Base-by-base conservation (phyloP, 2,113 vertebrate species). In the Zeus faber region DNA sequence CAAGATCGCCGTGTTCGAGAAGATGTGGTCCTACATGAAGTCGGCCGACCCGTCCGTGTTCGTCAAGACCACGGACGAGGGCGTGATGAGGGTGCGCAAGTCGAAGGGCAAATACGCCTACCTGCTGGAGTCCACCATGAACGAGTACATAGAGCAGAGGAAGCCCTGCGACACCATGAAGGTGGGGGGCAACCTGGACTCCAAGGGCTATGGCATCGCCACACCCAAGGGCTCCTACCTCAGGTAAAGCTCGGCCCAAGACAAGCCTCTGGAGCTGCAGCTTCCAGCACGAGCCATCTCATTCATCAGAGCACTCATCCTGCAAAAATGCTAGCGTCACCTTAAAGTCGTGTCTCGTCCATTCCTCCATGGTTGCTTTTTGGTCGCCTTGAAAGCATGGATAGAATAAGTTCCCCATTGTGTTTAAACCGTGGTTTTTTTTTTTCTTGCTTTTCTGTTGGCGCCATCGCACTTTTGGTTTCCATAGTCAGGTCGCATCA, bases 21-120 rank as follows among this genome's bases (percentile, higher is more conserved):
- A 99, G 89, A 99, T 99, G 95, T 99, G 97, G 97, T 98, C 97
- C 0, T 99, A 99, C 82, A 99, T 99, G 97, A 98, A 97, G 81
- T 93, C 95, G 5, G 96, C 96, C 0, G 95, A 99, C 59, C 96
- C 97, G 17, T 96, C 94, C 0, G 96, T 98, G 86, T 99, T 99
- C 71, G 97, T 98, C 76, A 93, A 94, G 87, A 99, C 97, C 2
- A 99, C 96, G 0, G 95, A 98, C 76, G 97, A 99, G 75, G 97
- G 97, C 1, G 96, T 98, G 76, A 93, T 95, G 70, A 87, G 95
- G 54, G 96, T 99, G 80, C 90, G 96, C 66, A 98, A 98, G 84
- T 98, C 97, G 0, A 99, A 99, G 77, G 97, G 97, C 79, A 99
- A 98, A 88, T 99, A 99, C 1, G 97, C 97, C 64, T 99, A 98